Evolutionary conservation across 1,140 invertebrate species (phyloP), one percentile per base, ranked within the genome.

Genomic region (Diabrotica virgifera): DNA sequence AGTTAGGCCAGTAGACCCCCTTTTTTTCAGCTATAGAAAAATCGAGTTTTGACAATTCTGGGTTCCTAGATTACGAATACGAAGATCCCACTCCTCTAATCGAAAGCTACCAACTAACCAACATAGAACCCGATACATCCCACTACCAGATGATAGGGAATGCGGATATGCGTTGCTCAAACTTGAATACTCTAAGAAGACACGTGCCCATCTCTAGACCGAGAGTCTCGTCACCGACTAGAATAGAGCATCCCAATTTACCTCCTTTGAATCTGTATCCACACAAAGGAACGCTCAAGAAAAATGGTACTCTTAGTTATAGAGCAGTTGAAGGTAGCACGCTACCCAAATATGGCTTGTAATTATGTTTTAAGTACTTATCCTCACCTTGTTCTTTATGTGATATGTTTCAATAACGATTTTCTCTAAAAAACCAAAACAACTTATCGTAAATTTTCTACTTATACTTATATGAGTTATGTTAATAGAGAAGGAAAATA

Each of bases 231-330:
- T 90, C 89, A 0, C 90, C 91, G 0, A 91, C 89, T 2, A 83
- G 89, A 67, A 91, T 92, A 68, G 90, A 92, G 73, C 85, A 91
- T 72, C 90, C 90, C 0, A 92, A 92, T 78, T 79, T 92, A 52
- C 89, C 85, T 5, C 89, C 90, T 5, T 72, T 91, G 12, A 91
- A 91, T 73, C 81, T 91, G 4, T 87, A 90, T 73, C 88, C 88
- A 6, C 82, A 74, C 37, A 71, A 74, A 52, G 69, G 69, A 35
- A 77, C 76, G 13, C 66, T 77, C 54, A 77, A 75, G 58, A 68
- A 67, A 52, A 72, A 69, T 54, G 72, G 51, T 36, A 75, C 73
- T 36, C 50, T 74, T 51, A 71, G 71, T 57, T 78, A 77, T 62
- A 63, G 73, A 52, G 76, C 69, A 59, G 69, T 72, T 12, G 77